These are phyloP conservation scores for Laticauda laticaudata DNA, from an alignment of 2,113 vertebrate genomes.

Conservation along the genomic window DNA sequence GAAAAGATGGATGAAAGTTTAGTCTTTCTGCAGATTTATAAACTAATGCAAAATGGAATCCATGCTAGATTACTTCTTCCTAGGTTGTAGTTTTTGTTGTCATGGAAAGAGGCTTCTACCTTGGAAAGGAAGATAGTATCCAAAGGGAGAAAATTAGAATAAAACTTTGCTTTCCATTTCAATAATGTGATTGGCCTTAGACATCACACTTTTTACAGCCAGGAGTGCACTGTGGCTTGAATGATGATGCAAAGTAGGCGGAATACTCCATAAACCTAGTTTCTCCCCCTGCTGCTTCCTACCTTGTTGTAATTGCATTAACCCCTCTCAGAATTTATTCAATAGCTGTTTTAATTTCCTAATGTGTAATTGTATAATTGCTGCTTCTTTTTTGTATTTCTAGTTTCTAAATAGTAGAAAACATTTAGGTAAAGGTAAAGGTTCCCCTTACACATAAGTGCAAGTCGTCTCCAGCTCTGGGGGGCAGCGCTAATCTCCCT, in stretches of 20 bases:
- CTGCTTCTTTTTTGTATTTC: neutral
- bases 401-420: neutral
- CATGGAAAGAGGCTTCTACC: neutral
- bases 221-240: neutral
- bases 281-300: neutral
- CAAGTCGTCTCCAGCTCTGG: too few relatives aligned
- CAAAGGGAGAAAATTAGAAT: neutral
- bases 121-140: neutral
- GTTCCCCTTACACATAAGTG: too few relatives aligned
- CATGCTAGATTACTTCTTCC: neutral
- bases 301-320: neutral
- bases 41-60: neutral
- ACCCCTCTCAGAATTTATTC: neutral
- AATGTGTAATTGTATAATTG: neutral
- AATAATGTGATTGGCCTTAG: neutral
- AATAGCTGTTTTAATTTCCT: neutral
- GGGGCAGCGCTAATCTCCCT: too few relatives aligned
- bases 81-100: neutral
- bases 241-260: neutral
- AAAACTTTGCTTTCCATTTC: neutral
- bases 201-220: neutral
- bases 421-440: too few relatives aligned
- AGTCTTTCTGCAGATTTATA: neutral
- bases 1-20: neutral
- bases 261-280: neutral